Conservation (phyloP, 2,113 vertebrate species). For the Grammomys dolichurus region DNA sequence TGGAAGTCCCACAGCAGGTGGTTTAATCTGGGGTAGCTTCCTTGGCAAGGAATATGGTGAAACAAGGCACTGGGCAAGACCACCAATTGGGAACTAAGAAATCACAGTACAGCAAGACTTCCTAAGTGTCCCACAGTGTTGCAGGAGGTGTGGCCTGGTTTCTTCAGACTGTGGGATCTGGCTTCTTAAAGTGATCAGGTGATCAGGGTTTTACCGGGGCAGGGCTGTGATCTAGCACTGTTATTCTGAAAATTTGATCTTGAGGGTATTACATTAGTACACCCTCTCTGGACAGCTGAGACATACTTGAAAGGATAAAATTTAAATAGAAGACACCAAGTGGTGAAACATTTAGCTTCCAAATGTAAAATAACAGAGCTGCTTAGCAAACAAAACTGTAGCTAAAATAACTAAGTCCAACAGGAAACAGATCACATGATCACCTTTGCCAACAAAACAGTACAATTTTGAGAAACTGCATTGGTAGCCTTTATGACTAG, state of each 20-base stretch:
- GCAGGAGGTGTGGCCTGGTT: neutral
- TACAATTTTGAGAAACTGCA: slow-evolving; percentile 28
- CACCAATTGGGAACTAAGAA: neutral
- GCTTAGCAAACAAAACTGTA: neutral
- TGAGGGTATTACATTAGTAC: neutral
- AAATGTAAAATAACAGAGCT: slow-evolving; percentile 40
- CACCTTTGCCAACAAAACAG: slow-evolving; percentile 20
- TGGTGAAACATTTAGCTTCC: neutral
- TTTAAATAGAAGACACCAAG: slow-evolving; percentile 8
- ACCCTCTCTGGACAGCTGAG: neutral
- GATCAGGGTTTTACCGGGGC: neutral
- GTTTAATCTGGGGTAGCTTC: neutral
- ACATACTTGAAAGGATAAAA: neutral
- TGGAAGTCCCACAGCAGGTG: neutral
- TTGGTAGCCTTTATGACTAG: neutral
- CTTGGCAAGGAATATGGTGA: neutral
- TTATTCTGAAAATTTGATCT: slow-evolving; percentile 26
- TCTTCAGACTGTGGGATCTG: neutral
- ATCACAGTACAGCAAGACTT: neutral
- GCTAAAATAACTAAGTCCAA: neutral
- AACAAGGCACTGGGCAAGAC: neutral
- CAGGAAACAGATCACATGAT: neutral
- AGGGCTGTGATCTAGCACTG: neutral
- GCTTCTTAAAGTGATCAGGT: neutral
- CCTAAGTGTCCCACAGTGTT: neutral